Conservation (phyloP, 1,140 invertebrate species). For the Pogonognathellus flavescens region DNA sequence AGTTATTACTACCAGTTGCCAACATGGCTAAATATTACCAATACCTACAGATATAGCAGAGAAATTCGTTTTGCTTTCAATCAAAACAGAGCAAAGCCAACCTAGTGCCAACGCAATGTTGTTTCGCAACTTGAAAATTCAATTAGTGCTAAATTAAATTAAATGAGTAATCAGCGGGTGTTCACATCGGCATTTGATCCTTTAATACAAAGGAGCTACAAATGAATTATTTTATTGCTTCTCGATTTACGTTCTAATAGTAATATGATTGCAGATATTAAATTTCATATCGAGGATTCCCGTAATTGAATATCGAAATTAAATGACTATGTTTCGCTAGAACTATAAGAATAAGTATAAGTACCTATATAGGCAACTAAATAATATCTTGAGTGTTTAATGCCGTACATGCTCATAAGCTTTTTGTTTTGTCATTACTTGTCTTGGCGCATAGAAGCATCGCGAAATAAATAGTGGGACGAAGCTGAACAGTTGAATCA, state of each 20-base stretch:
- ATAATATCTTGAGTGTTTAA: no score
- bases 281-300: no score
- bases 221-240: constrained; percentile 23
- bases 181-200: constrained; percentile 12
- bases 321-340: no score
- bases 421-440: no score
- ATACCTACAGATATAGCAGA: not conserved
- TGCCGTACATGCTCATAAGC: no score
- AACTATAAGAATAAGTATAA: no score
- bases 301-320: no score
- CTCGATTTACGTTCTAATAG: constrained; percentile 7
- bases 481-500: no score
- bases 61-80: not conserved
- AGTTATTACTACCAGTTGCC: no score
- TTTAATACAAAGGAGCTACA: constrained; percentile 7
- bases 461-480: no score
- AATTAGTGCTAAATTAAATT: constrained; percentile 27
- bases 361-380: no score
- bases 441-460: no score
- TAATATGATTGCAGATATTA: not conserved
- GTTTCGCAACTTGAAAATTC: not conserved
- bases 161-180: constrained; percentile 35
- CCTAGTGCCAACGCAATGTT: not conserved
- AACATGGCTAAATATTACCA: not conserved
- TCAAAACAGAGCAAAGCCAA: not conserved